Conservation (phyloP, 92 coral and sea anemone species). For the Phenganax subtilis region DNA sequence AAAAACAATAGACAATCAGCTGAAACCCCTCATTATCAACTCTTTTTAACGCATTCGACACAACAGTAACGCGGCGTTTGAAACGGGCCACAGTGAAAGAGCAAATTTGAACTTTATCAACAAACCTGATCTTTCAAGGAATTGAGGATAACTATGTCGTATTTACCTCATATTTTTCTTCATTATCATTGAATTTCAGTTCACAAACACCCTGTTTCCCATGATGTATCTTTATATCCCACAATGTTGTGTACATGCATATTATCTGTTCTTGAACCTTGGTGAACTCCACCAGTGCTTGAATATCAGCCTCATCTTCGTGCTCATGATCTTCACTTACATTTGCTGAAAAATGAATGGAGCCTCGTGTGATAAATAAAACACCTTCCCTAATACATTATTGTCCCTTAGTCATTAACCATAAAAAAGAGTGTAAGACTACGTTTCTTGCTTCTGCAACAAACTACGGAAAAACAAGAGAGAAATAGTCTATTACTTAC, state of each 20-base stretch:
- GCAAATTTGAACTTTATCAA: neutral
- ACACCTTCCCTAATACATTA: too few species aligned
- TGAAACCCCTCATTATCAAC: too few species aligned
- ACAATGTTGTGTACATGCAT: conserved; percentile 59
- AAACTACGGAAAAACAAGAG: too few species aligned
- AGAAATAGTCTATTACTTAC: too few species aligned
- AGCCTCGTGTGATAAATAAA: neutral
- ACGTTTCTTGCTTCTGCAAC: too few species aligned
- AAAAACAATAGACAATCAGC: too few species aligned
- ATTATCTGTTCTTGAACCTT: conserved; percentile 62
- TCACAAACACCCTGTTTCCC: conserved; percentile 31
- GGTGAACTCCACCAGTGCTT: conserved; percentile 57
- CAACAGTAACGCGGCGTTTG: too few species aligned
- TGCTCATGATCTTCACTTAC: conserved; percentile 56
- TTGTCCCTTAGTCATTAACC: too few species aligned
- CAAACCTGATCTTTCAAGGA: neutral
- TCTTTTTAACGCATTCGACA: too few species aligned
- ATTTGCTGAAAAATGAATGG: conserved; percentile 22
- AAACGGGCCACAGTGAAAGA: neutral
- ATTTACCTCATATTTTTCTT: conserved; percentile 17
- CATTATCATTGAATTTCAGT: neutral
- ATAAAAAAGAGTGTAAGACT: too few species aligned
- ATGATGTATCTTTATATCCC: conserved; percentile 30
- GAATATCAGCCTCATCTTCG: conserved; percentile 62
- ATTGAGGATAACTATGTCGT: neutral